Conservation (phyloP, 1,140 invertebrate genomes). For the Lucilia cuprina region DNA sequence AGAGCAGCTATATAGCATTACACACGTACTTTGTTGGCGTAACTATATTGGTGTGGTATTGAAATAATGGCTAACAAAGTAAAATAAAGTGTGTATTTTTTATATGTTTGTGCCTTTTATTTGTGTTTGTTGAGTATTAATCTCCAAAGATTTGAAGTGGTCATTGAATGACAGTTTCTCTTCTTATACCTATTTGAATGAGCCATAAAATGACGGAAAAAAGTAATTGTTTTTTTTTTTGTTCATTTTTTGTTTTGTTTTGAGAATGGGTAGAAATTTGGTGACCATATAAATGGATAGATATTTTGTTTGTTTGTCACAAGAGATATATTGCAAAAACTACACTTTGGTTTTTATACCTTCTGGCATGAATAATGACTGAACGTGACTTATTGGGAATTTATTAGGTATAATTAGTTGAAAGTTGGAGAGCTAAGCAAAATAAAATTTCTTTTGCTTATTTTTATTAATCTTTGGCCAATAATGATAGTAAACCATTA, state of each 20-base stretch:
- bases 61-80: neutral
- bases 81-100: neutral
- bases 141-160: constrained; percentile 33
- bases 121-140: constrained; percentile 23
- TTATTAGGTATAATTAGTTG: constrained; percentile 30
- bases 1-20: neutral
- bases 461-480: neutral
- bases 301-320: neutral
- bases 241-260: no score
- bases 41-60: no score
- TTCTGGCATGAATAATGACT: constrained; percentile 19
- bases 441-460: neutral
- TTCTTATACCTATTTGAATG: constrained; percentile 32
- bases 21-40: neutral
- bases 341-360: constrained; percentile 1
- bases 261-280: neutral
- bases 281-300: neutral
- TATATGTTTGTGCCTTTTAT: neutral
- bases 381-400: constrained; percentile 31
- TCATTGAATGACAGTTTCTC: constrained; percentile 34
- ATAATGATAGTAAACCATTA: neutral
- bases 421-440: neutral
- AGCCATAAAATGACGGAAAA: constrained; percentile 11
- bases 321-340: neutral
- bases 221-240: constrained; percentile 30